Conservation (phyloP, 2,797 vertebrate genomes). For the Pseudochromis fuscus region DNA sequence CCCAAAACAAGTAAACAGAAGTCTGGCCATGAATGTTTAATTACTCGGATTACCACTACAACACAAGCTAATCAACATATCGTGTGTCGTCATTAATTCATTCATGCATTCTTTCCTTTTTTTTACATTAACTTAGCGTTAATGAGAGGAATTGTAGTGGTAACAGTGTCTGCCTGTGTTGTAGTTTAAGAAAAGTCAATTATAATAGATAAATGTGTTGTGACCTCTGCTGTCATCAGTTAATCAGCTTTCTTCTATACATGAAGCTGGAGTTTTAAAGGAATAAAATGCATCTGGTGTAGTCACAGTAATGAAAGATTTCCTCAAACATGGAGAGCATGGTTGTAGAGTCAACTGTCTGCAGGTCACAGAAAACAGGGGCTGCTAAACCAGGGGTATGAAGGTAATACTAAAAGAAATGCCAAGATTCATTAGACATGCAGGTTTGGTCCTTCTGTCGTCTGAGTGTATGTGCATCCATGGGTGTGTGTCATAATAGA, state of each 20-base stretch:
- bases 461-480: background rate
- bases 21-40: constrained; percentile 4
- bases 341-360: background rate
- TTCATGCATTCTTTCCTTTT: too few relatives aligned
- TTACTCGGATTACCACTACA: background rate
- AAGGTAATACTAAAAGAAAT: constrained; percentile 8
- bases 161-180: too few relatives aligned
- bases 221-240: too few relatives aligned
- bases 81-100: background rate
- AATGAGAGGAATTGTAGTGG: too few relatives aligned
- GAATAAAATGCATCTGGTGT: background rate
- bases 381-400: background rate
- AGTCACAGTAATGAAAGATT: too few relatives aligned
- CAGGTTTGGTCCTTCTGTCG: background rate
- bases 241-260: too few relatives aligned
- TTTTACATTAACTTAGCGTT: too few relatives aligned
- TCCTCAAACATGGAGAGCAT: background rate
- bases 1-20: background rate
- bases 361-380: background rate
- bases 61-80: constrained; percentile 1
- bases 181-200: too few relatives aligned
- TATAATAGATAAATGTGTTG: too few relatives aligned
- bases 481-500: constrained; percentile 29
- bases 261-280: too few relatives aligned
- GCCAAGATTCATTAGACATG: background rate